These are phyloP conservation scores for Apostichopus japonicus DNA, from an alignment of 35 echinoderm and acorn worm species.

Conservation along the genomic window DNA sequence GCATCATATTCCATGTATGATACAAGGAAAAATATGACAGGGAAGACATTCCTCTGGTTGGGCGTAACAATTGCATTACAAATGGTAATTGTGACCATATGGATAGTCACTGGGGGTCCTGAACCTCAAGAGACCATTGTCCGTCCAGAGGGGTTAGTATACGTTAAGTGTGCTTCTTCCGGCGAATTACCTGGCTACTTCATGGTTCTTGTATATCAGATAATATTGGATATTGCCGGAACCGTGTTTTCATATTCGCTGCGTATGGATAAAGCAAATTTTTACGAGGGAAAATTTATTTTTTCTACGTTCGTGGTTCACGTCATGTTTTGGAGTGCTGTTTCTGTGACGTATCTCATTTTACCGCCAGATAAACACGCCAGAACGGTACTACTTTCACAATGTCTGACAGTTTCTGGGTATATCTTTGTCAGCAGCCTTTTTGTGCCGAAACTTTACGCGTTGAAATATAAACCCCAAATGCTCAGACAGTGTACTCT, in stretches of 20 bases:
- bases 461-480: constrained; percentile 71
- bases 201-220: constrained; percentile 50
- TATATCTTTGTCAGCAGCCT: constrained; percentile 51
- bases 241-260: constrained; percentile 50
- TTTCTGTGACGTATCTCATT: constrained; percentile 57
- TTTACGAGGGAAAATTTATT: constrained; percentile 80
- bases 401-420: constrained; percentile 60
- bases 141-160: constrained; percentile 6
- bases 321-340: constrained; percentile 71
- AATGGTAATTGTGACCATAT: constrained; percentile 33
- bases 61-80: constrained; percentile 16
- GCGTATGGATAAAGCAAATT: constrained; percentile 63
- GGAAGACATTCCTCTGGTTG: constrained; percentile 31
- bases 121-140: constrained; percentile 19
- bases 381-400: constrained; percentile 51
- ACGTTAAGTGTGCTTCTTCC: constrained; percentile 59
- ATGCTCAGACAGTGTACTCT: constrained; percentile 24
- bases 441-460: constrained; percentile 84
- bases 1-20: constrained; percentile 44
- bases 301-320: constrained; percentile 78
- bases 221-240: constrained; percentile 58
- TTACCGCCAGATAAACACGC: constrained; percentile 54
- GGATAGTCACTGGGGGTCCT: constrained; percentile 64
- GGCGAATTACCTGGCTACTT: constrained; percentile 46
- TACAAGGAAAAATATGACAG: neutral